These are phyloP conservation scores for Whitmania pigra DNA, from an alignment of 1,140 invertebrate genomes.

Conservation along the genomic window DNA sequence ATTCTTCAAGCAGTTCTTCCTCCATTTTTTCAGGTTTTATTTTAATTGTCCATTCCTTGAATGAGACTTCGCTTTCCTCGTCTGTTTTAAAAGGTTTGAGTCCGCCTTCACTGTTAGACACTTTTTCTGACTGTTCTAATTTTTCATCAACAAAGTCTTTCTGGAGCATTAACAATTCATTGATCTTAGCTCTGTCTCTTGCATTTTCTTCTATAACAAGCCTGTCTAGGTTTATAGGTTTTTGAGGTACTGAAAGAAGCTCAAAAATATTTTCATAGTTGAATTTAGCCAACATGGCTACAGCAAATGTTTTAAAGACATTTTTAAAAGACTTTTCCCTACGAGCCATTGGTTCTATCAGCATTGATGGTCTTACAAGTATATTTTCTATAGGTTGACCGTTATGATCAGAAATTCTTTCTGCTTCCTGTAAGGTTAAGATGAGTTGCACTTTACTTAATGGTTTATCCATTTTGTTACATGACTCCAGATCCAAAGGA, in stretches of 20 bases:
- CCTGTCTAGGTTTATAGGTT: not conserved
- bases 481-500: no score
- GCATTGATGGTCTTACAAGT: not conserved
- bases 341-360: not conserved
- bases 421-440: no score
- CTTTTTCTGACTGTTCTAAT: no score
- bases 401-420: no score
- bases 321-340: slow-evolving; percentile 8
- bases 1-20: slow-evolving; percentile 3
- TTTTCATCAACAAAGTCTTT: no score
- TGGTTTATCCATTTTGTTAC: no score
- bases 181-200: not conserved
- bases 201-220: not conserved
- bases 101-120: no score
- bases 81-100: no score
- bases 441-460: no score
- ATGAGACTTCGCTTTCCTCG: no score
- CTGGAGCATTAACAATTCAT: not conserved
- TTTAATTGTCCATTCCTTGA: not conserved
- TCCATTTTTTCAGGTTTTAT: slow-evolving; percentile 1
- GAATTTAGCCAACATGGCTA: not conserved
- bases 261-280: slow-evolving; percentile 9
- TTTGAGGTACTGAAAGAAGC: not conserved
- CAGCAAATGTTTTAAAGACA: slow-evolving; percentile 6
- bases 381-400: no score